A percentile compares a stretch with the other conserved stretches of the same genome.
phyloP scores from a whole-genome alignment of 1,140 invertebrate species.

The Calephelis nemesis region DNA sequence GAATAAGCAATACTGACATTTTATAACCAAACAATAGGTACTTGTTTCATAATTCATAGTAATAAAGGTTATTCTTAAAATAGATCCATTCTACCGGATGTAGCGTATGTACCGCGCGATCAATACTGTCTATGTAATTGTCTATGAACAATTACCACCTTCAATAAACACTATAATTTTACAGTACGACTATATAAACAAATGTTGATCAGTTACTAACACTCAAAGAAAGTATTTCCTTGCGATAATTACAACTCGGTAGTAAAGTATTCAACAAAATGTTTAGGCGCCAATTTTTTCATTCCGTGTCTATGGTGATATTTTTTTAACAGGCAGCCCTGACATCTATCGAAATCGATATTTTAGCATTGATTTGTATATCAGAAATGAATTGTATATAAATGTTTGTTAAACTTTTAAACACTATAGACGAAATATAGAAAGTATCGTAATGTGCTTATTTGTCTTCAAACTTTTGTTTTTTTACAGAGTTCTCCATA shows the following conservation, averaged over 20 bases:
- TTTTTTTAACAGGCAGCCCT: slow-evolving; percentile 3
- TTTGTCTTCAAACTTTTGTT: too few species aligned
- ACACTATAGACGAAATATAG: too few species aligned
- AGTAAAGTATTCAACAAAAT: neutral
- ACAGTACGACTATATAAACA: neutral
- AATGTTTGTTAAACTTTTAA: neutral
- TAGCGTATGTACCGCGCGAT: slow-evolving; percentile 39
- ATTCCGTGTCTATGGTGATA: neutral
- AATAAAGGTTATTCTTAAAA: slow-evolving; percentile 32
- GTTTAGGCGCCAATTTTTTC: neutral
- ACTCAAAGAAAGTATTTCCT: neutral
- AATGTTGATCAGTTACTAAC: neutral
- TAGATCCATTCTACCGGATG: slow-evolving; percentile 41
- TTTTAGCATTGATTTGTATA: neutral
- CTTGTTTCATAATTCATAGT: neutral
- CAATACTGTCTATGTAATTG: slow-evolving; percentile 36
- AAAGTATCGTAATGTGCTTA: too few species aligned
- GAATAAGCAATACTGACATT: too few species aligned
- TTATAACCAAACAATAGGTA: neutral
- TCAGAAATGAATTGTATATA: neutral
- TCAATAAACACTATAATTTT: neutral
- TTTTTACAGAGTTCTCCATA: too few species aligned
- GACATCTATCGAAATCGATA: neutral
- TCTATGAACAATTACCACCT: slow-evolving; percentile 32
- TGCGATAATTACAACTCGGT: neutral